These are phyloP conservation scores for Sinocyclocheilus maitianheensis DNA, from an alignment of 2,113 vertebrate genomes.

Conservation along the genomic window DNA sequence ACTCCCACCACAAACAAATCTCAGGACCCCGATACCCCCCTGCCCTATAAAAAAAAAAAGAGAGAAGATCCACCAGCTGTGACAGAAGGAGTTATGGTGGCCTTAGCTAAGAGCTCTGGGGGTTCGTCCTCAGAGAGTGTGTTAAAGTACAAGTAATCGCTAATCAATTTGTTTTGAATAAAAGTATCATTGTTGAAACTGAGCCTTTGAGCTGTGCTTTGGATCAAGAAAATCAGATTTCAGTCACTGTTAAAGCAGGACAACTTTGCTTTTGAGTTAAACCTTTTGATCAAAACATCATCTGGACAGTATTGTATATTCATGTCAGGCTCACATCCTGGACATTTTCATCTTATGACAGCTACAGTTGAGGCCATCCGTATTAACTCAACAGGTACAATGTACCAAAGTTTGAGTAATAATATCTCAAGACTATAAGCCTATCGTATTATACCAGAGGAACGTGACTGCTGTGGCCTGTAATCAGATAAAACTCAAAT, in stretches of 20 bases:
- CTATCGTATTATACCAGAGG: conserved; percentile 31
- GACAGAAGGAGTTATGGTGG: conserved; percentile 48
- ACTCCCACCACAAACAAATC: conserved; percentile 76
- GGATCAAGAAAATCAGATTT: neutral
- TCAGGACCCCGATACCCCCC: conserved; percentile 56
- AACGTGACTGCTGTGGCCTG: conserved; percentile 31
- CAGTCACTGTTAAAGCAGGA: neutral
- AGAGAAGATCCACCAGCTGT: conserved; percentile 65
- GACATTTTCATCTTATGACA: conserved; percentile 69
- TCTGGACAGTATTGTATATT: conserved; percentile 78
- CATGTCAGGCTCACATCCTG: conserved; percentile 68
- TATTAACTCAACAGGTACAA: conserved; percentile 57
- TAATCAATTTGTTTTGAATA: neutral
- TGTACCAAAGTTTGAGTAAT: conserved; percentile 43
- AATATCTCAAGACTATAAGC: conserved; percentile 52
- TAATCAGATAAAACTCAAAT: conserved; percentile 33
- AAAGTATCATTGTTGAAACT: neutral
- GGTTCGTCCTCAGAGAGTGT: neutral
- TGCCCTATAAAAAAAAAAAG: conserved; percentile 58
- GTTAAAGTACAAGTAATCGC: neutral
- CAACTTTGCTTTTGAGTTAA: conserved; percentile 53
- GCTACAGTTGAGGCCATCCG: conserved; percentile 42
- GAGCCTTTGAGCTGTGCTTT: neutral
- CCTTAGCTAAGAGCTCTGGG: neutral
- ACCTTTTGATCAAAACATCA: conserved; percentile 56